Base-by-base conservation (phyloP, 2,113 vertebrate genomes). In the Cisticola juncidis region DNA sequence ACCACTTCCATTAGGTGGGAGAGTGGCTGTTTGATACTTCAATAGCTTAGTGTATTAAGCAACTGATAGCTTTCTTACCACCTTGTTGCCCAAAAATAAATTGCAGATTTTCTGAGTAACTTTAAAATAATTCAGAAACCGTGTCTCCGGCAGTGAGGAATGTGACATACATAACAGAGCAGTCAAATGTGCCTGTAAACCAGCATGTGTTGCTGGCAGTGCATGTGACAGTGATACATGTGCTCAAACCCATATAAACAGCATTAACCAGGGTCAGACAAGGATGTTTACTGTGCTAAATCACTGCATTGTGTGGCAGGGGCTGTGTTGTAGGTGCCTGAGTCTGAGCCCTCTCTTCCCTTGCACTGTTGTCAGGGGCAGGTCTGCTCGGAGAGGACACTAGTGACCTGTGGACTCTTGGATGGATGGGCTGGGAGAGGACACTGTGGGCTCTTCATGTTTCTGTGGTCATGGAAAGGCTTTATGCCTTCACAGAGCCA, bases 391-490 rank as follows among this genome's bases (percentile, higher is more conserved):
- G 4, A 42, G 70, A 58, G 73, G 62, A 36, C 47, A 2, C 31
- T 9, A 0, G 44, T 0, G 3, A 12, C 60, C 50, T 3, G 3
- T 51, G 71, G 80, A 14, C 31, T 14, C 6, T 35, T 58, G 66
- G 17, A 9, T 2, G 14, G 24, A 8, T 44, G 19, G 25, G 23
- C 13, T 44, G 19, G 48, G 35, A 54, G 54, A 25, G 28, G 2
- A 23, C 15, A 4, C 20, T 21, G 11, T 38, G 38, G 24, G 33
- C 45, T 77, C 33, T 26, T 86, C 0, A 0, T 35, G 14, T 83
- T 42, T 65, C 33, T 73, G 51, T 28, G 31, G 35, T 19, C 47
- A 2, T 22, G 16, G 29, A 78, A 72, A 61, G 36, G 23, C 38
- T 90, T 62, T n/a, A 4, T 57, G 29, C 13, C 56, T 77, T 54